phyloP scores from a whole-genome alignment of 2,888 invertebrate species.

The Clanis bilineata region DNA sequence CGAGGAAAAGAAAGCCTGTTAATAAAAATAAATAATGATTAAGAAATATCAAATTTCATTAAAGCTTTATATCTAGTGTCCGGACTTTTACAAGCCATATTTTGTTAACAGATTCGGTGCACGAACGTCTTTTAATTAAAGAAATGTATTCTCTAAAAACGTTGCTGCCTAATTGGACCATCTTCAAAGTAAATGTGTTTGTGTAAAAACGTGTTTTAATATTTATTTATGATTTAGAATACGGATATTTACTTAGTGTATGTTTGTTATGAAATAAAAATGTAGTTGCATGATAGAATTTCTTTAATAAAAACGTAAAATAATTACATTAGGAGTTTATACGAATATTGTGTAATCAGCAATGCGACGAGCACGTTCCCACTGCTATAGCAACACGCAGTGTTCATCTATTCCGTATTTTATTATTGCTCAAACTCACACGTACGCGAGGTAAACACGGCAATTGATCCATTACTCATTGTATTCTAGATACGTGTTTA shows the following conservation, averaged over 20 bases:
- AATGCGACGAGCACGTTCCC: conserved; percentile 9
- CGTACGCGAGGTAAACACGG: conserved; percentile 17
- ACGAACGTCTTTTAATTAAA: conserved; percentile 55
- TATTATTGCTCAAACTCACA: conserved; percentile 16
- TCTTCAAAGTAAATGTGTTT: conserved; percentile 29
- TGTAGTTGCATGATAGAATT: background rate
- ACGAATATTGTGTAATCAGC: conserved; percentile 30
- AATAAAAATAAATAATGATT: conserved; percentile 26
- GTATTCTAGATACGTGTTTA: background rate
- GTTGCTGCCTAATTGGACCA: conserved; percentile 24
- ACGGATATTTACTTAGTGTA: background rate
- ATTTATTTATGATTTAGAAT: conserved; percentile 13
- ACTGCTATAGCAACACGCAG: background rate
- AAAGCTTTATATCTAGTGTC: conserved; percentile 23
- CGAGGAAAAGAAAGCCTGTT: conserved; percentile 33
- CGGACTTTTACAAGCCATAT: conserved; percentile 36
- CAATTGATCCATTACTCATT: conserved; percentile 1
- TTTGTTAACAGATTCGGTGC: conserved; percentile 43
- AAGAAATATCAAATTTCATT: conserved; percentile 29
- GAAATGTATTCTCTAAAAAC: conserved; percentile 44
- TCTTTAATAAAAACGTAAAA: background rate
- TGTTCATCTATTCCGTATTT: background rate
- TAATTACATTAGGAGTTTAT: background rate
- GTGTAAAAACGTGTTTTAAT: conserved; percentile 21
- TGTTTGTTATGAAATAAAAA: background rate